Base-by-base conservation (phyloP, 2,797 vertebrate species). In the Aselliscus stoliczkanus region DNA sequence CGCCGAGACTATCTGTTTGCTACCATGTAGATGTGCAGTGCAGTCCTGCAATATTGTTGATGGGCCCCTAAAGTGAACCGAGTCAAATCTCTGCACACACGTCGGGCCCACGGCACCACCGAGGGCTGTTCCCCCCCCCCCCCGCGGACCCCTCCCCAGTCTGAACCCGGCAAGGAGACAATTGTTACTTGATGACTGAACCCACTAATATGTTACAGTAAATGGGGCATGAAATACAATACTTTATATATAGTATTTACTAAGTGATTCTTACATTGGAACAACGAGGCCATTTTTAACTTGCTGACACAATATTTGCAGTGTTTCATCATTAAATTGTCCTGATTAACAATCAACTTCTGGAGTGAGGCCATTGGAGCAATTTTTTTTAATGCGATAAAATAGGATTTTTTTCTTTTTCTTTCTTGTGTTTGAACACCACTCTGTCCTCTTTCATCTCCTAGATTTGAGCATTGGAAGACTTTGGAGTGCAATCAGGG, bases 181-280 rank as follows among this genome's bases (percentile, higher is more conserved):
- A 89, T 96, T 94, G 96, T 97, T 98, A 98, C 98, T 98, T 98
- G 98, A 98, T 98, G 98, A 97, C 96, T 97, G 98, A 98, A 96
- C 94, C 97, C 97, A 64, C 97, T 98, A 98, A 98, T 98, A 98
- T 98, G 98, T 98, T 97, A 97, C 96, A 97, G 97, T 79, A 98
- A 98, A 98, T 98, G 98, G 98, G 98, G 97, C 98, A 80, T 98
- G 98, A 98, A 98, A 98, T 98, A 90, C 58, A 97, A 95, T 98
- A 92, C 97, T 98, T 95, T 90, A 83, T 97, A 97, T 98, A 93
- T 81, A 88, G 97, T 98, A 80, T 97, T 73, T 96, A 93, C 97
- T 90, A 90, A 98, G 97, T 96, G 98, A 96, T 97, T 98, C 98
- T 98, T 97, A 83, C 86, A 95, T 98, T 96, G 97, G 97, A 97